Base-by-base conservation (phyloP, 2,113 vertebrate species). In the Cromileptes altivelis region DNA sequence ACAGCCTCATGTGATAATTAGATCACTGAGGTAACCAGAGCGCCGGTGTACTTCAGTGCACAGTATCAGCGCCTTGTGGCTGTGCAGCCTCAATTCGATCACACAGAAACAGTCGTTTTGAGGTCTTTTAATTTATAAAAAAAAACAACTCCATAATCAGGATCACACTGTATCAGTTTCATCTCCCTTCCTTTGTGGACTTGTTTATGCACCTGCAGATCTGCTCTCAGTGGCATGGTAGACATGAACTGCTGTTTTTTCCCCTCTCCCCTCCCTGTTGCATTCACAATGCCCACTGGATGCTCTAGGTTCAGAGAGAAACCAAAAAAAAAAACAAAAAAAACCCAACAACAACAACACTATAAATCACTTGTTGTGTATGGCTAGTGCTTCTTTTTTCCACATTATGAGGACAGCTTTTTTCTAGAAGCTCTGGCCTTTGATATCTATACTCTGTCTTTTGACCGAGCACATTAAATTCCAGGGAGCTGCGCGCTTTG, bases 371-470 rank as follows among this genome's bases (percentile, higher is more conserved):
- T 82, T 82, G 72, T 85, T 89, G 80, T 87, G 70, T 85, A 57
- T 62, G 67, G 70, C 70, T 40, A 45, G 53, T 52, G 70, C 61
- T 70, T 79, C 70, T 80, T 71, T 75, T 92, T 85, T 79, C 79
- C 78, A 70, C 63, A 84, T 89, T 82, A 89, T 60, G 71, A 87
- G 74, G 81, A 85, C 67, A 67, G 56, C 23, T 40, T 79, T 77
- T 79, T 70, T 64, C 67, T 50, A 60, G 49, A 74, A 88, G 62
- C 70, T 62, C 81, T 49, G 74, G 78, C 75, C 87, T 90, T 90
- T 91, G 87, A 92, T 92, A 89, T 89, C 90, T 92, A 68, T 81
- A 88, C 87, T 92, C 81, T 40, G 78, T 90, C 87, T 88, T 88
- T 89, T 82, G 82, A 80, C 82, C 58, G 60, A 79, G 81, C 79